These are phyloP conservation scores for Desmodus rotundus DNA, from an alignment of 2,113 vertebrate genomes.

Conservation along the genomic window DNA sequence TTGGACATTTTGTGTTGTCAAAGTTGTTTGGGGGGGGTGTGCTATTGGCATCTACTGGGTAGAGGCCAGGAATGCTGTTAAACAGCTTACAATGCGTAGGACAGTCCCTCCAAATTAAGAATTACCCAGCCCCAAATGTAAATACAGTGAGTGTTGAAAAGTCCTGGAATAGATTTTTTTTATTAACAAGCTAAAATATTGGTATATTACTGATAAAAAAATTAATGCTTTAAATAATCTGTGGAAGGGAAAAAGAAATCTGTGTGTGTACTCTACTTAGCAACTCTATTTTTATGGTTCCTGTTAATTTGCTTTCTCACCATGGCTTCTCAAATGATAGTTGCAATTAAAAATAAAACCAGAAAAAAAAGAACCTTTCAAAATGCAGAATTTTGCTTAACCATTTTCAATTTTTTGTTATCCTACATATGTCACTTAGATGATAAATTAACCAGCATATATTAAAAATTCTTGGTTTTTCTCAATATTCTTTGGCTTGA, in stretches of 20 bases:
- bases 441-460: conserved; percentile 87
- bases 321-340: conserved; percentile 30
- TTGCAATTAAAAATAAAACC: conserved; percentile 61
- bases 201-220: neutral
- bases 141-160: neutral
- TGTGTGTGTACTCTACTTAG: conserved; percentile 33
- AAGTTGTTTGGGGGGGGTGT: neutral
- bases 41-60: neutral
- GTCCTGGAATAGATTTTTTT: neutral
- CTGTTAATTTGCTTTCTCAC: conserved; percentile 35
- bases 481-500: conserved; percentile 84
- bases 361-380: conserved; percentile 71
- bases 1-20: neutral
- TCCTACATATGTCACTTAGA: conserved; percentile 83
- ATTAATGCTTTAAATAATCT: conserved; percentile 32
- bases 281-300: conserved; percentile 50
- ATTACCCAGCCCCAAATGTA: neutral
- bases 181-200: neutral
- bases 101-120: neutral
- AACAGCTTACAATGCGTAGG: neutral
- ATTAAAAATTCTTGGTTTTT: conserved; percentile 85
- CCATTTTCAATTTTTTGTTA: conserved; percentile 77
- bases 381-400: conserved; percentile 79
- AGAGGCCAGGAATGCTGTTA: neutral
- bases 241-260: conserved; percentile 14